phyloP scores from a whole-genome alignment of 2,888 invertebrate species.

The Eupeodes latifasciatus region DNA sequence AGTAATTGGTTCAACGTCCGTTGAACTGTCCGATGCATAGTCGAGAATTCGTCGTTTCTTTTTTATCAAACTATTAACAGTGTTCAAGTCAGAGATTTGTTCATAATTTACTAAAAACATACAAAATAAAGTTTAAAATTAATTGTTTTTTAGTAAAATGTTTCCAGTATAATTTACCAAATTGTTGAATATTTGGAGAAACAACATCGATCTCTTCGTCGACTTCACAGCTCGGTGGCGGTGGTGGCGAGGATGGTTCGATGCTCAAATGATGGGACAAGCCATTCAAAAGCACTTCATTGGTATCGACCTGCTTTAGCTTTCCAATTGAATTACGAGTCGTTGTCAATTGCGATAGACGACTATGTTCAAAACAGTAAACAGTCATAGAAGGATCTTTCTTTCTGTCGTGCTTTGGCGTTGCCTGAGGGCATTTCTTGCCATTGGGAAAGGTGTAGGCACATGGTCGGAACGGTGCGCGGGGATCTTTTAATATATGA shows the following conservation, averaged over 20 bases:
- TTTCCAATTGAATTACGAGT: constrained; percentile 86
- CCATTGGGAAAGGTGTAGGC: constrained; percentile 88
- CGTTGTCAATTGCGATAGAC: constrained; percentile 87
- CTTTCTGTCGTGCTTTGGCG: constrained; percentile 89
- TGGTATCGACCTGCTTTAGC: constrained; percentile 87
- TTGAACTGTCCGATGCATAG: constrained; percentile 89
- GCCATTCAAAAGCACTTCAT: constrained; percentile 88
- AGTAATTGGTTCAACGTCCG: constrained; percentile 87
- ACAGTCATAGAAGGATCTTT: constrained; percentile 87
- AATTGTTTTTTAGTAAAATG: too few relatives aligned
- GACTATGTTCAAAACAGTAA: constrained; percentile 89
- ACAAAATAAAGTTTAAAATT: not conserved
- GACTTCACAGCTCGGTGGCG: constrained; percentile 79
- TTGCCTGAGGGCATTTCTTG: constrained; percentile 91
- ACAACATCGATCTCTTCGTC: constrained; percentile 85
- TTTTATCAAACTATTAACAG: constrained; percentile 85
- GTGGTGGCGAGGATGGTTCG: constrained; percentile 80
- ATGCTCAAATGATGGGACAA: constrained; percentile 87
- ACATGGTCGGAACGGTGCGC: constrained; percentile 94
- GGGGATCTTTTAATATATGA: constrained; percentile 93
- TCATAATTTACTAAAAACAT: constrained; percentile 80
- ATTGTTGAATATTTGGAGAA: constrained; percentile 86
- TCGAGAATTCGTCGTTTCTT: constrained; percentile 86
- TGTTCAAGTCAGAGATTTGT: constrained; percentile 85
- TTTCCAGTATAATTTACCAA: constrained; percentile 84